Evolutionary conservation across 1,140 invertebrate genomes (phyloP).

Genomic region (Nixonia krombeini): DNA sequence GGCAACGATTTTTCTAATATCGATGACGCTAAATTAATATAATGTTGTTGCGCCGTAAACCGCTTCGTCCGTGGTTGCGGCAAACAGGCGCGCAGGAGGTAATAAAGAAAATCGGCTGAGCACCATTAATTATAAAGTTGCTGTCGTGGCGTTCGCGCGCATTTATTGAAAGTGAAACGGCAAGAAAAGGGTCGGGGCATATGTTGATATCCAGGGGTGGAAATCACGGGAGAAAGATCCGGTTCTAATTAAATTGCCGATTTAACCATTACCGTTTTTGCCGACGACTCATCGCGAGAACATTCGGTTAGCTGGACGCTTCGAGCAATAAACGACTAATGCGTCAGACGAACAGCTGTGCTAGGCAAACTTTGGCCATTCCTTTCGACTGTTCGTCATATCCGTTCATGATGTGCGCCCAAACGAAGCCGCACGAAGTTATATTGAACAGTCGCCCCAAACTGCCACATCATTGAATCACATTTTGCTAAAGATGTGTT

Average conservation of each 20-base stretch:
- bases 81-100: too few species aligned
- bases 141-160: too few species aligned
- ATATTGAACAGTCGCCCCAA: slow-evolving; percentile 33
- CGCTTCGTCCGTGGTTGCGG: too few species aligned
- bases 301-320: slow-evolving; percentile 36
- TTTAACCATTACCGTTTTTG: slow-evolving; percentile 18
- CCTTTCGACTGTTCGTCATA: slow-evolving; percentile 44
- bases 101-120: too few species aligned
- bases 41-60: too few species aligned
- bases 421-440: slow-evolving; percentile 36
- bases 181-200: too few species aligned
- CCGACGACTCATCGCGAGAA: slow-evolving; percentile 12
- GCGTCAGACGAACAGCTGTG: slow-evolving; percentile 45
- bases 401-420: slow-evolving; percentile 41
- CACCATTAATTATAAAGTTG: too few species aligned
- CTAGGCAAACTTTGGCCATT: slow-evolving; percentile 41
- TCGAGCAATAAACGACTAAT: slow-evolving; percentile 49
- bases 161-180: too few species aligned
- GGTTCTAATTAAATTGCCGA: slow-evolving; percentile 40
- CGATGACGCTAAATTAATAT: too few species aligned
- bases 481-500: too few species aligned
- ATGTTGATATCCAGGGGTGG: too few species aligned
- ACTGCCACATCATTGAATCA: slow-evolving; percentile 31
- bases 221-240: not conserved
- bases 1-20: too few species aligned